Evolutionary conservation across 2,113 vertebrate genomes (phyloP).

Genomic region (Polyodon spathula): DNA sequence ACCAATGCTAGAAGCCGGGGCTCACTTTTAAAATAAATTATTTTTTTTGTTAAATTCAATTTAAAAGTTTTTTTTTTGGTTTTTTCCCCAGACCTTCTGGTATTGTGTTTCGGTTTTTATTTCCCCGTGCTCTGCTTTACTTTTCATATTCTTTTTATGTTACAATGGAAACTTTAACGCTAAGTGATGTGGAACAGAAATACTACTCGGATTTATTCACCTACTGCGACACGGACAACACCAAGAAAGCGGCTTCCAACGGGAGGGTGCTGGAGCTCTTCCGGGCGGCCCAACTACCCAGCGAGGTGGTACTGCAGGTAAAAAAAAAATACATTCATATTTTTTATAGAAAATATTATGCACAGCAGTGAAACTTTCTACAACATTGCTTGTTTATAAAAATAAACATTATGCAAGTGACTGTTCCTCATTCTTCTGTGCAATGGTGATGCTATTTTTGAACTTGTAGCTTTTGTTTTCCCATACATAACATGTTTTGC

Average conservation of each 20-base stretch:
- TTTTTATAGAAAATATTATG: background rate
- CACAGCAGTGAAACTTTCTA: conserved; percentile 2
- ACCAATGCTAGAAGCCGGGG: conserved; percentile 14
- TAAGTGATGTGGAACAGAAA: conserved; percentile 90
- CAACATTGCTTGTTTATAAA: background rate
- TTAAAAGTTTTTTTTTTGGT: background rate
- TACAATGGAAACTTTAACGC: conserved; percentile 85
- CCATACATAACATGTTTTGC: no score
- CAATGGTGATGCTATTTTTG: no score
- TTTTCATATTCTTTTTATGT: conserved; percentile 17
- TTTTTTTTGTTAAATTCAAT: background rate
- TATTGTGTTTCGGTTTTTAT: background rate
- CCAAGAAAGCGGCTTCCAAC: conserved; percentile 89
- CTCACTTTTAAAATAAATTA: no score
- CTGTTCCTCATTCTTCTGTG: no score
- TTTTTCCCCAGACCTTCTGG: background rate
- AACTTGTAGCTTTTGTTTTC: no score
- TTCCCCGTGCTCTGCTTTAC: conserved; percentile 8
- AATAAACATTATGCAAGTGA: no score
- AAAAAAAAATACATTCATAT: no score
- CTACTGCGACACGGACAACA: conserved; percentile 95
- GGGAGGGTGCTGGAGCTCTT: conserved; percentile 88
- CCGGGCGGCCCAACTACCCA: conserved; percentile 89
- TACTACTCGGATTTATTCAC: conserved; percentile 92
- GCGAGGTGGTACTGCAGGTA: conserved; percentile 89